Evolutionary conservation across 2,113 vertebrate species (phyloP).

Genomic region (Alaudala cheleensis): DNA sequence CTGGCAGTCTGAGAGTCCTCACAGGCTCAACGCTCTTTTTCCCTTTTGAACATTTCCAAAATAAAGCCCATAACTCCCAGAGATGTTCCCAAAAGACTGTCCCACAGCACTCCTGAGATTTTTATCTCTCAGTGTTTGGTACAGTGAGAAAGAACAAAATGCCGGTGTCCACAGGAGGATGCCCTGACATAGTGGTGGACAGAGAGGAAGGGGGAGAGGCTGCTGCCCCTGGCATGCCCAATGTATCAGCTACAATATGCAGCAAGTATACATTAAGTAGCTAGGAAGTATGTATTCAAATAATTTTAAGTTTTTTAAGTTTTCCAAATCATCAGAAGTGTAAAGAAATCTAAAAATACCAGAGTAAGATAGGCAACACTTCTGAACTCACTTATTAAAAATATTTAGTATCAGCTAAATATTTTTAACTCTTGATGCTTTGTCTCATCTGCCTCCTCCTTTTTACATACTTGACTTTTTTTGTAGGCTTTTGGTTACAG

Average conservation of each 20-base stretch:
- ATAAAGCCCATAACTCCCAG: neutral
- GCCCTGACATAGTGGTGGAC: too few species aligned
- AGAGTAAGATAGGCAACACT: neutral
- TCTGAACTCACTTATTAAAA: neutral
- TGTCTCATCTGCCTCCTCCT: neutral
- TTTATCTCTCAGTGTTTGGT: neutral
- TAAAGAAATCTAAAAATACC: conserved; percentile 5
- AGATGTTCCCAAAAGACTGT: neutral
- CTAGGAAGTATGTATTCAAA: neutral
- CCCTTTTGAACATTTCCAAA: neutral
- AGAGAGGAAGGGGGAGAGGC: neutral
- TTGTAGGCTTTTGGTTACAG: neutral
- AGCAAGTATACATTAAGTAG: neutral
- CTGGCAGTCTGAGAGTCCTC: neutral
- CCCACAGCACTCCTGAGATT: neutral
- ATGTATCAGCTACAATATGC: neutral
- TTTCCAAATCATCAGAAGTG: neutral
- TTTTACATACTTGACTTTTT: neutral
- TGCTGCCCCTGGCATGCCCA: neutral
- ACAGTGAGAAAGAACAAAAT: neutral
- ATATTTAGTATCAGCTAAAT: neutral
- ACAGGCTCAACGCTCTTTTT: neutral
- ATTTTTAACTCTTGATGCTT: neutral
- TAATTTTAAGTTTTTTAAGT: neutral
- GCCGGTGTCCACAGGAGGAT: neutral